Conservation (phyloP, 2,888 invertebrate genomes). For the Incurvaria masculella region DNA sequence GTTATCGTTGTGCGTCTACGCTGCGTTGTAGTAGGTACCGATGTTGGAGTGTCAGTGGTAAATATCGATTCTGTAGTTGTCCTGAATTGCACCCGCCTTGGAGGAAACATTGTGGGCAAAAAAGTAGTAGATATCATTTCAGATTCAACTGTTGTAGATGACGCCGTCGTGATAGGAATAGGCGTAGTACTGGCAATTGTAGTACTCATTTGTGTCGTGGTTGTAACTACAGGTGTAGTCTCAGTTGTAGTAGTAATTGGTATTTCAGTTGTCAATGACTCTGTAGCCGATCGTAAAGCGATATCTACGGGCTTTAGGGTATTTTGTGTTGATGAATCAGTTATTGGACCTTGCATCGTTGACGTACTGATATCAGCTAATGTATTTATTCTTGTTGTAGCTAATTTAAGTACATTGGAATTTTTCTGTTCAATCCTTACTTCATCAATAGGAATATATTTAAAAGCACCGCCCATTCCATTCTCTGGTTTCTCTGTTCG, state of each 20-base stretch:
- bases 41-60: not conserved
- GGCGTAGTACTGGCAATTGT: conserved; percentile 29
- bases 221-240: conserved; percentile 24
- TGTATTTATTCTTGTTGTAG: too few species aligned
- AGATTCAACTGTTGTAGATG: not conserved
- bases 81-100: not conserved
- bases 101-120: not conserved
- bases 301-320: too few species aligned
- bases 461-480: conserved; percentile 41
- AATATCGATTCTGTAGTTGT: not conserved
- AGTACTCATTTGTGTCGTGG: conserved; percentile 28
- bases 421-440: conserved; percentile 35
- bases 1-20: not conserved
- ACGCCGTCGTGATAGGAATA: conserved; percentile 21
- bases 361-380: too few species aligned
- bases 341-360: not conserved
- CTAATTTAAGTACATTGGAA: conserved; percentile 42
- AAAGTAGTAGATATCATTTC: not conserved
- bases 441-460: conserved; percentile 50
- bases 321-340: conserved; percentile 7
- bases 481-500: conserved; percentile 47
- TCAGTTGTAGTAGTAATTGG: conserved; percentile 29
- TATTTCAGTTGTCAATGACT: conserved; percentile 1
- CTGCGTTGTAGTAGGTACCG: not conserved
- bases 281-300: too few species aligned